Conservation (phyloP, 2,888 invertebrate species). For the Cantharis rustica region DNA sequence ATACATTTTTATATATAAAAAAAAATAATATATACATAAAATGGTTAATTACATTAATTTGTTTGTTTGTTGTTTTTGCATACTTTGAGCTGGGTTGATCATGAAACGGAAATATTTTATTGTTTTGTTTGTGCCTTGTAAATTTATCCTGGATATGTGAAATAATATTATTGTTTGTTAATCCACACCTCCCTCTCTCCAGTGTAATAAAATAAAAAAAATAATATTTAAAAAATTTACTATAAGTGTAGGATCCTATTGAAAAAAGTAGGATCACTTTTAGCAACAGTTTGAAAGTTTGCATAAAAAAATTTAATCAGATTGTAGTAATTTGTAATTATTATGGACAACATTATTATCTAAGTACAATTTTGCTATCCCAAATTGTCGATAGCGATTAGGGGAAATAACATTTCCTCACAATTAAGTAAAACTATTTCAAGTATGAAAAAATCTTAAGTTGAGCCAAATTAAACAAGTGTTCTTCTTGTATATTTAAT, state of each 20-base stretch:
- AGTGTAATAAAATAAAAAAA: background rate
- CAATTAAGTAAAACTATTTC: background rate
- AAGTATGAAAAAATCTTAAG: background rate
- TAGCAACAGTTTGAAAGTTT: slow-evolving; percentile 31
- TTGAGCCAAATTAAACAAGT: slow-evolving; percentile 13
- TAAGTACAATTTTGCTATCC: slow-evolving; percentile 35
- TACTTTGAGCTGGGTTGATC: slow-evolving; percentile 12
- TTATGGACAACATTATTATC: slow-evolving; percentile 5
- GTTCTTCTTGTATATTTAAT: slow-evolving; percentile 13
- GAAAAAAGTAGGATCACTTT: slow-evolving; percentile 27
- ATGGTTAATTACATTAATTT: background rate
- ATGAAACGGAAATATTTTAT: slow-evolving; percentile 2
- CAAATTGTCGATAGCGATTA: slow-evolving; percentile 28
- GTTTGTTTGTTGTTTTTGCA: slow-evolving; percentile 20
- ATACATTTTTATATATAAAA: slow-evolving; percentile 22
- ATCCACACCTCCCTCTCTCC: slow-evolving; percentile 1
- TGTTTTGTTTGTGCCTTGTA: slow-evolving; percentile 27
- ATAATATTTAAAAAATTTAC: slow-evolving; percentile 34
- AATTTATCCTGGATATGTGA: slow-evolving; percentile 27
- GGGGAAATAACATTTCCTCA: slow-evolving; percentile 5
- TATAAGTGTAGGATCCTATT: slow-evolving; percentile 37
- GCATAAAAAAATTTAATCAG: slow-evolving; percentile 31
- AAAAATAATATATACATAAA: slow-evolving; percentile 15
- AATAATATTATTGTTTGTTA: background rate
- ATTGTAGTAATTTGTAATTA: slow-evolving; percentile 30